Conservation (phyloP, 2,113 vertebrate genomes). For the Motacilla alba region DNA sequence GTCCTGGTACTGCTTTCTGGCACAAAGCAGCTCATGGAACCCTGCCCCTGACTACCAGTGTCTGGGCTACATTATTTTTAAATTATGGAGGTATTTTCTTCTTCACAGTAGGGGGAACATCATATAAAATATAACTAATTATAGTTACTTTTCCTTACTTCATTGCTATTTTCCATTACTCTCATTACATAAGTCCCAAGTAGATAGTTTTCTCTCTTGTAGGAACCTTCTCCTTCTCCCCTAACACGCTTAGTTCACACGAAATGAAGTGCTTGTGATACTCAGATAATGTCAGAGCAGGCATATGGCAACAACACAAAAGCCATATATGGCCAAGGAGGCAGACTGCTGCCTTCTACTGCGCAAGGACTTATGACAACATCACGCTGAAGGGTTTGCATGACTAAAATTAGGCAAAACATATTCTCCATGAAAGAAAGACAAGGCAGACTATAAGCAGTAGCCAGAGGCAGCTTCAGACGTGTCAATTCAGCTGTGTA, state of each 20-base stretch:
- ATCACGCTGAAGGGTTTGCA: background rate
- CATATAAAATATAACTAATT: background rate
- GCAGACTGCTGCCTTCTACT: background rate
- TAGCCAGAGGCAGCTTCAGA: conserved; percentile 38
- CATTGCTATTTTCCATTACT: background rate
- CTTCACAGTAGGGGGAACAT: background rate
- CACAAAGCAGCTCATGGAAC: background rate
- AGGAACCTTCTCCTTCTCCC: background rate
- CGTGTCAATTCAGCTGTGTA: conserved; percentile 33
- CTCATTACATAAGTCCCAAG: background rate
- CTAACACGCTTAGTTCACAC: background rate
- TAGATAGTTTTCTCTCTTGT: background rate
- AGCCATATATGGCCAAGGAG: conserved; percentile 50
- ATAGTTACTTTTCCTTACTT: background rate
- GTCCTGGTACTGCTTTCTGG: background rate
- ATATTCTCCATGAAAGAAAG: background rate
- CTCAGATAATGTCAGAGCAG: background rate
- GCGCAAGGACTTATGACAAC: background rate
- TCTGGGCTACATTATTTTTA: background rate
- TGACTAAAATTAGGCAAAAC: conserved; percentile 42
- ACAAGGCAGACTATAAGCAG: background rate
- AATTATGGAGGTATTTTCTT: background rate
- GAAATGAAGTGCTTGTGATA: background rate
- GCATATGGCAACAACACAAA: background rate
- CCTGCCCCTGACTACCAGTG: background rate